A percentile compares a stretch with the other conserved stretches of the same genome.
Evolutionary conservation across 2,113 vertebrate genomes (phyloP).

Genomic region (Gambusia affinis): DNA sequence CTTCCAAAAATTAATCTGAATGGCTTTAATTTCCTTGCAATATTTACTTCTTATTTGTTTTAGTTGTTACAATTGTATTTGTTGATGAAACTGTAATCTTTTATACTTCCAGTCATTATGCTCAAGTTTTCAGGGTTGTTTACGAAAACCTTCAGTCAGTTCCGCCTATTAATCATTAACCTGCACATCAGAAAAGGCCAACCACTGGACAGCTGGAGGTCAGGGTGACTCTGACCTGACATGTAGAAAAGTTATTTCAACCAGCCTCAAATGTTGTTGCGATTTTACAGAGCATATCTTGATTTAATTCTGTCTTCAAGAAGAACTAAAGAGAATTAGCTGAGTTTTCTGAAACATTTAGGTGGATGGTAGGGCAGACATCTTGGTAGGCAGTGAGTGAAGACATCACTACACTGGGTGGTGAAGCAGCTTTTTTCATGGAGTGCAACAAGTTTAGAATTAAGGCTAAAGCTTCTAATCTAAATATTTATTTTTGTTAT

Average conservation of each 20-base stretch:
- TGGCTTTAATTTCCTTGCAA: too few relatives aligned
- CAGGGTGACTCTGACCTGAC: conserved; percentile 50
- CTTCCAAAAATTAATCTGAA: too few relatives aligned
- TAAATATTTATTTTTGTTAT: too few relatives aligned
- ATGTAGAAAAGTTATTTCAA: neutral
- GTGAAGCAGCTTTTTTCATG: conserved; percentile 10
- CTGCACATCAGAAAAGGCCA: neutral
- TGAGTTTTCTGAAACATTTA: conserved; percentile 6
- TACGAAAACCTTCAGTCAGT: too few relatives aligned
- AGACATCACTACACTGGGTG: conserved; percentile 54
- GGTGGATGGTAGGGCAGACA: neutral
- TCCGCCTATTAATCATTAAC: too few relatives aligned
- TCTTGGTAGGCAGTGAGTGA: conserved; percentile 1
- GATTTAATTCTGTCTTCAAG: conserved; percentile 16
- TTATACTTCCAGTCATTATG: too few relatives aligned
- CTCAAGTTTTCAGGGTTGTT: too few relatives aligned
- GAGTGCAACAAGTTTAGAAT: conserved; percentile 25
- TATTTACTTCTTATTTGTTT: too few relatives aligned
- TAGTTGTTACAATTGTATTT: too few relatives aligned
- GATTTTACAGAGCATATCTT: neutral
- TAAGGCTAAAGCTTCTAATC: conserved; percentile 28
- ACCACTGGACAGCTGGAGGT: neutral
- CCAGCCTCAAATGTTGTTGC: neutral
- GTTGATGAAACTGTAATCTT: too few relatives aligned
- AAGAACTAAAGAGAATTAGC: conserved; percentile 9